Base-by-base conservation (phyloP, 2,888 invertebrate species). In the Dermolepida albohirtum region DNA sequence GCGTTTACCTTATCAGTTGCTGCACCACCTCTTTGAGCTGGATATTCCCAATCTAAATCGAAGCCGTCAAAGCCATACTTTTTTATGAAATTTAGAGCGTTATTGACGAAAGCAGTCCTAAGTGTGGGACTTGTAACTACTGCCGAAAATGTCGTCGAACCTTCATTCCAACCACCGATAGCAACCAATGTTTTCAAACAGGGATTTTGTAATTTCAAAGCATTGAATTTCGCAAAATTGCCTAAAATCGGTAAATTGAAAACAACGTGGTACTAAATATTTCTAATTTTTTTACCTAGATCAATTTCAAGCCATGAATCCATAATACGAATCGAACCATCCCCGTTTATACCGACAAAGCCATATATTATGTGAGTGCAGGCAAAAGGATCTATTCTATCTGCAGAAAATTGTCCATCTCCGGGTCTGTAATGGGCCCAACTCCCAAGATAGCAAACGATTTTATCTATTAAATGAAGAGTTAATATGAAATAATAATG, bases 291-390 rank as follows among this genome's bases (percentile, higher is more conserved):
- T 77, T 78, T 74, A 87, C 87, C 83, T 77, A 82, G 82, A 14
- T 89, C 64, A 7, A 71, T 49, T 75, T 93, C 59, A 7, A 89
- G 82, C 78, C 85, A 87, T 0, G 87, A 75, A 76, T 92, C 92
- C 10, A 90, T 80, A 0, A 89, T 81, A 1, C 83, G 78, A 0
- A 91, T 77, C 0, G 80, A 82, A 1, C 89, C 89, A 50, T 85
- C 81, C 0, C 77, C 66, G 43, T 86, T 80, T 8, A 93, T 83
- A 0, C 92, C 93, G 29, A 89, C 86, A 77, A 95, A 95, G 0
- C 89, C 83, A 78, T 93, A 95, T 11, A 93, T 86, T 50, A 92
- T 66, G 77, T 94, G 93, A 0, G 93, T 93, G 78, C 94, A 94
- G 0, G 92, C 82, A 6, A 80, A 80, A 0, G 91, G 86, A 75